Base-by-base conservation (phyloP, 2,797 vertebrate genomes). In the Australoheros facetus region DNA sequence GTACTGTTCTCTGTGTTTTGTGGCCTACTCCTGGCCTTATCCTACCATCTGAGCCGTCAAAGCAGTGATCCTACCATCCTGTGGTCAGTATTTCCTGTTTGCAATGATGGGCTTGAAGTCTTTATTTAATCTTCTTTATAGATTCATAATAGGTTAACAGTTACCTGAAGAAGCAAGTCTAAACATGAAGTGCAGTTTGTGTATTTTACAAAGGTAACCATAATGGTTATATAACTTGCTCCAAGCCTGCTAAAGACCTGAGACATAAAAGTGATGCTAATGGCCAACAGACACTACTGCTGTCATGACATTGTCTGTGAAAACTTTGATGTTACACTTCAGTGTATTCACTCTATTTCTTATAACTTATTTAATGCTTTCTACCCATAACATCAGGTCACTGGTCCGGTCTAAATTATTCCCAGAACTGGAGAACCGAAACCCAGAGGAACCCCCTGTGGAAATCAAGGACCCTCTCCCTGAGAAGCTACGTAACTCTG, bases 1-100 rank as follows among this genome's bases (percentile, higher is more conserved):
- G 97, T 98, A 66, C 95, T 98, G 80, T 98, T 98, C 91, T 97
- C 97, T 0, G 96, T 97, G 78, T 98, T 97, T 91, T 97, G 97
- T 74, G 97, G 97, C 53, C 94, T 98, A 62, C 96, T 97, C 55
- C 91, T 97, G 84, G 96, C 97, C 4, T 93, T 97, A 80, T 98
- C 97, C 56, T 98, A 98, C 90, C 97, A 98, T 90, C 95, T 98
- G 78, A 97, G 97, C 91, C 96, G 97, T 60, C 97, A 98, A 91
- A 97, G 97, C 95, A 98, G 97, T 1, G 97, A 98, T 86, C 96
- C 97, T 55, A 96, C 96, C 3, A 96, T 97, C 78, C 94, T 98
- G 64, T 98, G 97, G 97, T 98, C 74, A 91, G 96, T 94, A 73
- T 79, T 73, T 71, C 48, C 48, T 71, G 3, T 62, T 78, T 78